Evolutionary conservation across 1,140 invertebrate species (phyloP).

Genomic region (Monochamus saltuarius): DNA sequence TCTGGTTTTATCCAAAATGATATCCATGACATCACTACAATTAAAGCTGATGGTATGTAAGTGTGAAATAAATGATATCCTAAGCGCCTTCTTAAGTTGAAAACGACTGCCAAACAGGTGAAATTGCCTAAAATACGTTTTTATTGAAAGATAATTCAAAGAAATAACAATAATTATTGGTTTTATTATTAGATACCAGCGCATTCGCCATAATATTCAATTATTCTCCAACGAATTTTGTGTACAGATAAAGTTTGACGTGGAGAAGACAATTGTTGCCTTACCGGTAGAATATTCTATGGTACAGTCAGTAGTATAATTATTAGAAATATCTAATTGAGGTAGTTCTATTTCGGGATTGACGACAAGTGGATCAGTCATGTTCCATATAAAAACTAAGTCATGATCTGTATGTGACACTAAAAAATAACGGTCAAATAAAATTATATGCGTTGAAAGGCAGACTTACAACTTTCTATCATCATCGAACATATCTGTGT

Average conservation of each 20-base stretch:
- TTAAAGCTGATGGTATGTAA: constrained; percentile 85
- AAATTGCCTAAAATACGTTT: constrained; percentile 69
- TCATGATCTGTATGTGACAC: constrained; percentile 84
- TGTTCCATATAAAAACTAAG: constrained; percentile 84
- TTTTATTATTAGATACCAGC: too few species aligned
- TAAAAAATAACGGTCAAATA: constrained; percentile 47
- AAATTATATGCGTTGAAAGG: neutral
- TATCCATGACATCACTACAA: constrained; percentile 92
- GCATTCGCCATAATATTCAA: too few species aligned
- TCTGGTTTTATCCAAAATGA: constrained; percentile 93
- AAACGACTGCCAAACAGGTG: constrained; percentile 83
- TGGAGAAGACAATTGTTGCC: constrained; percentile 1
- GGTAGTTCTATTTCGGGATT: constrained; percentile 85
- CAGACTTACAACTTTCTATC: constrained; percentile 83
- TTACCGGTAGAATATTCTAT: constrained; percentile 84
- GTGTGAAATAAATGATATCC: constrained; percentile 90
- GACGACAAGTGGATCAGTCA: constrained; percentile 82
- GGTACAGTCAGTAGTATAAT: constrained; percentile 85
- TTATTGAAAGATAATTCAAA: neutral
- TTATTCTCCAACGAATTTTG: too few species aligned
- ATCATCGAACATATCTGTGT: constrained; percentile 89
- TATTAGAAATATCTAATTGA: constrained; percentile 82
- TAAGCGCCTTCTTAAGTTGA: constrained; percentile 76
- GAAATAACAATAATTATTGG: too few species aligned
- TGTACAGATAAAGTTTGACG: neutral